Evolutionary conservation across 2,888 invertebrate species (phyloP).

Genomic region (Galeruca laticollis): DNA sequence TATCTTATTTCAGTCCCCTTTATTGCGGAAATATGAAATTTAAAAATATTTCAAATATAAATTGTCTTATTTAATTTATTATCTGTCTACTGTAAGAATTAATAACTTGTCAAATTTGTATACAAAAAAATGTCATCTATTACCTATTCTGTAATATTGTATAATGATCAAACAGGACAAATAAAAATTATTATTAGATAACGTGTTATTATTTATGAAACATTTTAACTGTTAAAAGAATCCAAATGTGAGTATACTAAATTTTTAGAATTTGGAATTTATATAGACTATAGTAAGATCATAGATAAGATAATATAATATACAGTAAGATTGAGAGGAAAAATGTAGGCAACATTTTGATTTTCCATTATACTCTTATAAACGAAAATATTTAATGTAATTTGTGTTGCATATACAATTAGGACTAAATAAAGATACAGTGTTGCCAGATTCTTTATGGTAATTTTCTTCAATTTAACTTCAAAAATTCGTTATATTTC

Average conservation of each 20-base stretch:
- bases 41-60: neutral
- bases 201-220: neutral
- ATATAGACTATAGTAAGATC: too few species aligned
- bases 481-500: too few species aligned
- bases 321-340: too few species aligned
- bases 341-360: too few species aligned
- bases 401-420: neutral
- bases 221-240: too few species aligned
- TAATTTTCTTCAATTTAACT: too few species aligned
- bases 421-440: too few species aligned
- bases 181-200: slow-evolving; percentile 5
- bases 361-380: too few species aligned
- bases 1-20: neutral
- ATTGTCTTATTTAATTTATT: neutral
- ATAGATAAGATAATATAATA: too few species aligned
- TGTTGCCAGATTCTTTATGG: too few species aligned
- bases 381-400: neutral
- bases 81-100: neutral
- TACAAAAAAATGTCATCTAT: neutral
- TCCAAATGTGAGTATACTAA: too few species aligned
- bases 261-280: too few species aligned
- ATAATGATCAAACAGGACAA: neutral
- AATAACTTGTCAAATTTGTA: neutral
- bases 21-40: neutral
- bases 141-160: slow-evolving; percentile 2